Evolutionary conservation across 2,113 vertebrate genomes (phyloP).

Genomic region (Pontoporia blainvillei): DNA sequence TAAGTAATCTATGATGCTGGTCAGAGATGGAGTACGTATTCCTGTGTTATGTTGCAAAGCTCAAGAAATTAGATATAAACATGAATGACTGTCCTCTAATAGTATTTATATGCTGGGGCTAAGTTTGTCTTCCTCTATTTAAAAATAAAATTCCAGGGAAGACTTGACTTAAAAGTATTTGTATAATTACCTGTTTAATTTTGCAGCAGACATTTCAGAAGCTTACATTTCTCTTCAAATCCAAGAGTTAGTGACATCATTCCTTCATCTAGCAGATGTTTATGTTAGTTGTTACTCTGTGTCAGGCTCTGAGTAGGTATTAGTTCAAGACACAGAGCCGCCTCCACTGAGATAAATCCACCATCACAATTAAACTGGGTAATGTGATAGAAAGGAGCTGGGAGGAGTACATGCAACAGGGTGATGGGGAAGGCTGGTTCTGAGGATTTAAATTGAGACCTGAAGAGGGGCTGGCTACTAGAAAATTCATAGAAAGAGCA

Average conservation of each 20-base stretch:
- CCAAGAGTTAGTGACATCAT: not conserved
- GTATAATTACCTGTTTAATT: not conserved
- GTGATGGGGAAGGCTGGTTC: not conserved
- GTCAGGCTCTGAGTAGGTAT: not conserved
- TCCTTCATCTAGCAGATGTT: not conserved
- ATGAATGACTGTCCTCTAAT: not conserved
- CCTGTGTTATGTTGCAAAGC: not conserved
- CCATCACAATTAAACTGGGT: not conserved
- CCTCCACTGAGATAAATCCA: not conserved
- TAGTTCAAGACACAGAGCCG: not conserved
- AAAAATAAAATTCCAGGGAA: not conserved
- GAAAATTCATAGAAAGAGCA: not conserved
- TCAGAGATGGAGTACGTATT: not conserved
- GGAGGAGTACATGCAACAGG: not conserved
- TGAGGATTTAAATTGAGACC: not conserved
- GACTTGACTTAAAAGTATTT: constrained; percentile 1
- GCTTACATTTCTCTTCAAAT: not conserved
- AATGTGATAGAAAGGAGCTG: not conserved
- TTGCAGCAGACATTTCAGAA: not conserved
- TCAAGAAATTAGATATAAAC: not conserved
- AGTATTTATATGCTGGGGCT: not conserved
- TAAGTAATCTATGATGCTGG: not conserved
- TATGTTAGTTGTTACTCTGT: not conserved
- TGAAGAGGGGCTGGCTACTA: not conserved
- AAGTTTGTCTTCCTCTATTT: not conserved